Conservation (phyloP, 1,140 invertebrate species). For the Sitobion miscanthi region DNA sequence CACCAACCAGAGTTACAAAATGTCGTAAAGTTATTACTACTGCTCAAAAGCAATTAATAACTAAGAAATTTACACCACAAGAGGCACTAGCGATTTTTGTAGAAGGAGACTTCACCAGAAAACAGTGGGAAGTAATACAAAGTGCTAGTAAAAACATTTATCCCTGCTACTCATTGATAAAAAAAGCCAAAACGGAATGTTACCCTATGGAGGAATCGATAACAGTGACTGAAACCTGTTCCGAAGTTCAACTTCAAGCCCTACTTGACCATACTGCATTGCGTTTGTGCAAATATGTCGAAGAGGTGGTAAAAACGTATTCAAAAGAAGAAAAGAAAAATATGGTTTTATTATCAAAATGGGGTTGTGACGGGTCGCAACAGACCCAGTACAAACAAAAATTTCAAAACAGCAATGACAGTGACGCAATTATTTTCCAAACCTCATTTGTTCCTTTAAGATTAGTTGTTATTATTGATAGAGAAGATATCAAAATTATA, state of each 20-base stretch:
- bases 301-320: not conserved
- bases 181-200: not conserved
- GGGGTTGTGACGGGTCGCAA: not conserved
- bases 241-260: not conserved
- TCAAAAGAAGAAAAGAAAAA: not conserved
- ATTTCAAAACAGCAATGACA: not conserved
- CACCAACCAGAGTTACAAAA: not conserved
- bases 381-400: not conserved
- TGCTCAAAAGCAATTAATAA: not conserved
- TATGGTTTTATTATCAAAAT: not conserved
- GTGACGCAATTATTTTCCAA: not conserved
- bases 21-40: not conserved
- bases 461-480: not conserved
- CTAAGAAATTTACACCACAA: not conserved
- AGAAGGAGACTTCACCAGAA: not conserved
- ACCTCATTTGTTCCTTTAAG: not conserved
- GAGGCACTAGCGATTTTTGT: not conserved
- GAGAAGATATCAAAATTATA: not conserved
- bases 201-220: not conserved
- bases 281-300: not conserved
- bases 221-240: not conserved
- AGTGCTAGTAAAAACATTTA: not conserved
- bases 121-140: not conserved
- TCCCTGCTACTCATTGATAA: not conserved
- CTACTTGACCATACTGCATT: not conserved